phyloP scores from a whole-genome alignment of 1,140 invertebrate genomes.

The Drosophila tropicalis region DNA sequence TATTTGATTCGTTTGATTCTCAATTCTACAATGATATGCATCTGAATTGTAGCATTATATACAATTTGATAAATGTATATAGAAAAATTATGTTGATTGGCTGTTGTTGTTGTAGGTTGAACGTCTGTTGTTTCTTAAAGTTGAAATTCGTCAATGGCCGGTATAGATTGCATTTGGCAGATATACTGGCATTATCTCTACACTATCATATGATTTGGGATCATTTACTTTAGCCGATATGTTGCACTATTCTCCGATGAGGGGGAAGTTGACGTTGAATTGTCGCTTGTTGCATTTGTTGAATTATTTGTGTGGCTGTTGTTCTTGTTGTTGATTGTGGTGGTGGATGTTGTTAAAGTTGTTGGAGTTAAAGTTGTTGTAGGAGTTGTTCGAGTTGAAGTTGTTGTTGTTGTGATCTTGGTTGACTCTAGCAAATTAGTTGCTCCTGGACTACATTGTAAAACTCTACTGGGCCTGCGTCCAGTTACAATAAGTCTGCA shows the following conservation, averaged over 20 bases:
- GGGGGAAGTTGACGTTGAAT: constrained; percentile 53
- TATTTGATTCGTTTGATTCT: constrained; percentile 5
- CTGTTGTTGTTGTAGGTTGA: constrained; percentile 24
- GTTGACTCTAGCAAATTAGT: constrained; percentile 65
- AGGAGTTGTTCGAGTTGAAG: constrained; percentile 24
- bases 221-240: constrained; percentile 64
- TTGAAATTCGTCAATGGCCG: constrained; percentile 75
- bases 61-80: constrained; percentile 32
- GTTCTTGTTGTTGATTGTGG: constrained; percentile 44
- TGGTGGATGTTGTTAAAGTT: constrained; percentile 42
- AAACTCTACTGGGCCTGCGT: constrained; percentile 81
- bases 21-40: constrained; percentile 46
- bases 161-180: constrained; percentile 49
- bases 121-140: constrained; percentile 30
- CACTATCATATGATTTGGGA: constrained; percentile 20
- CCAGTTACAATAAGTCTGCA: constrained; percentile 80
- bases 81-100: constrained; percentile 29
- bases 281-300: constrained; percentile 44
- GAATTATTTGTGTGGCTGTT: constrained; percentile 48
- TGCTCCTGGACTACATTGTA: constrained; percentile 76
- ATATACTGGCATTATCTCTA: constrained; percentile 30
- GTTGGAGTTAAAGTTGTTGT: constrained; percentile 26
- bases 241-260: constrained; percentile 66
- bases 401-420: constrained; percentile 42
- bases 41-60: constrained; percentile 39